Evolutionary conservation across 2,797 vertebrate species (phyloP).

Genomic region (Pachyuromys duprasi): DNA sequence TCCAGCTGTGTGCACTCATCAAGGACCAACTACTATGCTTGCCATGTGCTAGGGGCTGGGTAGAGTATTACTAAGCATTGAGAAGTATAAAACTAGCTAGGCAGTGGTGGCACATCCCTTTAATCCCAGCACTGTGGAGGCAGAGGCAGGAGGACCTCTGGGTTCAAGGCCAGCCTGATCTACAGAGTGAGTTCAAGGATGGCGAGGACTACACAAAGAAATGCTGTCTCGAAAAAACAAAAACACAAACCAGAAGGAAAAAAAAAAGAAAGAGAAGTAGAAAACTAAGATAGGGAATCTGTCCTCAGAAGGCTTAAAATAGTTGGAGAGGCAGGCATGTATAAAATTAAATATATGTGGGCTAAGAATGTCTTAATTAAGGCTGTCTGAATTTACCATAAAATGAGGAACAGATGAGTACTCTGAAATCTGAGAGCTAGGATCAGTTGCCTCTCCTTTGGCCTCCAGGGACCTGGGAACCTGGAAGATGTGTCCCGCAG

Average conservation of each 20-base stretch:
- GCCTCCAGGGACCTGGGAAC: background rate
- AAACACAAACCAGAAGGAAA: too few relatives aligned
- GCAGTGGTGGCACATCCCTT: too few relatives aligned
- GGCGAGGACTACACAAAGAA: too few relatives aligned
- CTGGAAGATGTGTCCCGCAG: background rate
- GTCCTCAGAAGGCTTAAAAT: conserved; percentile 32
- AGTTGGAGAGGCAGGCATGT: background rate
- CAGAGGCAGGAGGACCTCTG: too few relatives aligned
- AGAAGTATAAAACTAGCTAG: background rate
- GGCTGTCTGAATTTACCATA: conserved; percentile 48
- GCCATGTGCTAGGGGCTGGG: background rate
- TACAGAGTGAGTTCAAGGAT: too few relatives aligned
- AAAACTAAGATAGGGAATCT: conserved; percentile 16
- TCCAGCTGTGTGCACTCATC: background rate
- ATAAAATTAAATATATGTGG: conserved; percentile 41
- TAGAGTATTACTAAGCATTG: background rate
- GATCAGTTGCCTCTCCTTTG: conserved; percentile 32
- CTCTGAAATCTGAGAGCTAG: conserved; percentile 53
- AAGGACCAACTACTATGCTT: background rate
- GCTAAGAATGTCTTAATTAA: conserved; percentile 62
- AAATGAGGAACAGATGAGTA: conserved; percentile 50
- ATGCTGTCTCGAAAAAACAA: too few relatives aligned
- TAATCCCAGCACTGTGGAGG: too few relatives aligned
- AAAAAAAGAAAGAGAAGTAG: background rate
- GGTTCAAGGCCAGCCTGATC: too few relatives aligned